A percentile compares a stretch with the other conserved stretches of the same genome.
Conservation (phyloP, 1,140 invertebrate genomes). For the Philopotamus ludificatus region DNA sequence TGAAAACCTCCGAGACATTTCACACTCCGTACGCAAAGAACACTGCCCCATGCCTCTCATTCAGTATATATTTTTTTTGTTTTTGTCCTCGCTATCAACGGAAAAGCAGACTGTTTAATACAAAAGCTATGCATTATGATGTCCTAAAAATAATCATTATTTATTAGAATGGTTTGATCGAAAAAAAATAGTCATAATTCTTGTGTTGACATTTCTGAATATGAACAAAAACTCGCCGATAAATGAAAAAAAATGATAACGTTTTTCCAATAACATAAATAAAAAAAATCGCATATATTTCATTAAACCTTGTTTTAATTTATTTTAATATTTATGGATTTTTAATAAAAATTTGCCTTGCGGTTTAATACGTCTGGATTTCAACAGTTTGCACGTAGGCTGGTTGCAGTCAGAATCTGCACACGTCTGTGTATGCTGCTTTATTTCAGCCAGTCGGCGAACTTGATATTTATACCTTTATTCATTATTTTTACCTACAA, state of each 20-base stretch:
- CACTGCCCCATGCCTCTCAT: slow-evolving; percentile 14
- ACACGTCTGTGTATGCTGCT: slow-evolving; percentile 7
- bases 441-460: slow-evolving; percentile 34
- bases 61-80: slow-evolving; percentile 24
- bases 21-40: slow-evolving; percentile 26
- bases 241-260: too few relatives aligned
- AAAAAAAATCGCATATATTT: too few relatives aligned
- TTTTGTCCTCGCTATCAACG: slow-evolving; percentile 24
- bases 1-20: slow-evolving; percentile 28
- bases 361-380: neutral
- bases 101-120: neutral
- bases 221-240: too few relatives aligned
- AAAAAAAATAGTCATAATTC: too few relatives aligned
- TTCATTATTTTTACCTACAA: slow-evolving; percentile 33
- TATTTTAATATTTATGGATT: too few relatives aligned
- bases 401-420: neutral
- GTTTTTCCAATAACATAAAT: too few relatives aligned
- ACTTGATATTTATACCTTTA: slow-evolving; percentile 37
- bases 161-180: too few relatives aligned
- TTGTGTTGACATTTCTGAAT: too few relatives aligned
- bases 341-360: too few relatives aligned
- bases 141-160: too few relatives aligned
- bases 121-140: too few relatives aligned
- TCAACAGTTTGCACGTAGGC: neutral
- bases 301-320: too few relatives aligned